A percentile compares a stretch with the other conserved stretches of the same genome.
Conservation (phyloP, 2,888 invertebrate genomes). For the Chrysomela aeneicollis region DNA sequence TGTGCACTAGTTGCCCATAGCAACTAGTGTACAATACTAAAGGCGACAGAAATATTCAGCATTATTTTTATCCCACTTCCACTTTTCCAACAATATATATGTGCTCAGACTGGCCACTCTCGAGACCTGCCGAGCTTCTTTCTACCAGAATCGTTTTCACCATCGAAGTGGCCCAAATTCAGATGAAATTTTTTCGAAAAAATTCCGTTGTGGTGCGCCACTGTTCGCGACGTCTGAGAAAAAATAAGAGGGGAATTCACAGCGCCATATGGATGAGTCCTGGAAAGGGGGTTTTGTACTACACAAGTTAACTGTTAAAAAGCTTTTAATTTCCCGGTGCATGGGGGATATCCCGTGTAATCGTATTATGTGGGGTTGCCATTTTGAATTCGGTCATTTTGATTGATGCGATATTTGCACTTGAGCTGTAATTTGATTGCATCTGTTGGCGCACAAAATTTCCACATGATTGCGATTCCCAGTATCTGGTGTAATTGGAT, state of each 20-base stretch:
- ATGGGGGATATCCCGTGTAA: constrained; percentile 25
- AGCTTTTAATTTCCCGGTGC: constrained; percentile 44
- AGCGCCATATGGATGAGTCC: constrained; percentile 38
- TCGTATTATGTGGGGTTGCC: constrained; percentile 10
- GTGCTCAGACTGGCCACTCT: too few species aligned
- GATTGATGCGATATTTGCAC: constrained; percentile 4
- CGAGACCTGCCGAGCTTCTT: too few species aligned
- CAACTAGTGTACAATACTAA: too few species aligned
- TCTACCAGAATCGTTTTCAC: too few species aligned
- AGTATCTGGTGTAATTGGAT: neutral
- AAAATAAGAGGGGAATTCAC: constrained; percentile 28
- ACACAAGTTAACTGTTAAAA: constrained; percentile 47
- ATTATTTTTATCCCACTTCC: too few species aligned
- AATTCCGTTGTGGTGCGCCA: neutral
- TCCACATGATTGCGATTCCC: neutral
- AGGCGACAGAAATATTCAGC: too few species aligned
- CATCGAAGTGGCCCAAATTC: too few species aligned
- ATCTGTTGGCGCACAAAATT: neutral
- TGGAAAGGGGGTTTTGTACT: constrained; percentile 40
- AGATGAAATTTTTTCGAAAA: too few species aligned
- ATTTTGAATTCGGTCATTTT: constrained; percentile 2
- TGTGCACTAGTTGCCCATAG: too few species aligned
- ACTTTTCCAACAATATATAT: too few species aligned
- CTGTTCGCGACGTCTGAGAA: constrained; percentile 16
- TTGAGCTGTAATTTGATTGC: constrained; percentile 3